Conservation (phyloP, 2,113 vertebrate genomes). For the Monarcha castaneiventris region DNA sequence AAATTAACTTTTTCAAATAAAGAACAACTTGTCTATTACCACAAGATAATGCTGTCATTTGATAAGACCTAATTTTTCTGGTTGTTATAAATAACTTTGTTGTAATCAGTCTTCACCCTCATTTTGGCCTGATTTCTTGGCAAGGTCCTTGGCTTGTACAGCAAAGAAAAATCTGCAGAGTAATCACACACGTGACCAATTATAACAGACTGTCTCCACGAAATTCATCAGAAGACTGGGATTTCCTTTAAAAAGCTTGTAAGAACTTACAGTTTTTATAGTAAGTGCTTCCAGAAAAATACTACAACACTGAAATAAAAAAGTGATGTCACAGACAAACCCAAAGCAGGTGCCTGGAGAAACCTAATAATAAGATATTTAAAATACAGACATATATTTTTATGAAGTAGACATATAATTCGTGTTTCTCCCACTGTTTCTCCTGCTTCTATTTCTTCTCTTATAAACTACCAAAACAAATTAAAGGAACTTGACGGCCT, state of each 20-base stretch:
- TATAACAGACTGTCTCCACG: background rate
- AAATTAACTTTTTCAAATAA: slow-evolving; percentile 4
- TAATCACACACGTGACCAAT: background rate
- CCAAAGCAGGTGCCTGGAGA: background rate
- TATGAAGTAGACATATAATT: background rate
- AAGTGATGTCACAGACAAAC: background rate
- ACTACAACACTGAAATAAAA: background rate
- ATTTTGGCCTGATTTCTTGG: background rate
- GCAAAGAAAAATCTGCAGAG: background rate
- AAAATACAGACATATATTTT: background rate
- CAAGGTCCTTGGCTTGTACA: background rate
- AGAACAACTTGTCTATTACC: background rate
- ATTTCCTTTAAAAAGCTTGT: background rate
- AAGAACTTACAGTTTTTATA: background rate
- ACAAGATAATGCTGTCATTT: background rate
- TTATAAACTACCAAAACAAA: background rate
- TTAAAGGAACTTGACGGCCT: background rate
- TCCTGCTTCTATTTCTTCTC: background rate
- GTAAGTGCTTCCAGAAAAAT: background rate
- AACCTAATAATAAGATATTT: background rate
- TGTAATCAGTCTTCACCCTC: background rate
- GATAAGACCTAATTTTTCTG: background rate
- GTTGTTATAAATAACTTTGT: background rate
- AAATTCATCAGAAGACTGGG: background rate
- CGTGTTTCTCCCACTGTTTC: background rate